phyloP scores from a whole-genome alignment of 2,797 vertebrate genomes.

The Cygnus olor region DNA sequence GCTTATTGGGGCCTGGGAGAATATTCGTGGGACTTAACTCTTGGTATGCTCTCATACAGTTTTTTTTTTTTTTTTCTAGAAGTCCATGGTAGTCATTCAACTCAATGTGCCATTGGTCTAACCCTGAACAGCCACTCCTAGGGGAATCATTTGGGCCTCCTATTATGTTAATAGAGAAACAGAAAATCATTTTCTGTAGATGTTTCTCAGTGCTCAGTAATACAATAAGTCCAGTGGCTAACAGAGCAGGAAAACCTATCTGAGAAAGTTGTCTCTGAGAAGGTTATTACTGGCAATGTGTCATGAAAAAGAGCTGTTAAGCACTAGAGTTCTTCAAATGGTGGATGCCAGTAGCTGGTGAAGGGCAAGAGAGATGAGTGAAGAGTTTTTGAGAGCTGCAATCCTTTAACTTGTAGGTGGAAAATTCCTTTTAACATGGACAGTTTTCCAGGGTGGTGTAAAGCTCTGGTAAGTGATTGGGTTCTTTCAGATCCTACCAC shows the following conservation, averaged over 20 bases:
- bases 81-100: background rate
- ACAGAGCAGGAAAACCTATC: background rate
- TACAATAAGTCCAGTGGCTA: background rate
- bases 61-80: background rate
- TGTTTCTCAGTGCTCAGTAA: background rate
- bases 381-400: background rate
- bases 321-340: background rate
- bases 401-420: background rate
- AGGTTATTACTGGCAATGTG: background rate
- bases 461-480: background rate
- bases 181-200: background rate
- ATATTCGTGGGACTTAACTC: background rate
- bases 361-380: background rate
- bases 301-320: background rate
- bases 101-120: background rate
- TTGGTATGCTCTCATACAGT: background rate
- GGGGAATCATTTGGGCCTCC: background rate
- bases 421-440: background rate
- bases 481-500: background rate
- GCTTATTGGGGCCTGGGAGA: background rate
- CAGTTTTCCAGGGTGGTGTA: background rate
- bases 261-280: background rate
- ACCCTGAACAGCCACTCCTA: background rate
- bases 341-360: background rate
- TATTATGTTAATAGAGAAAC: background rate